phyloP scores from a whole-genome alignment of 2,888 invertebrate genomes.

The Drosophila niveifrons region DNA sequence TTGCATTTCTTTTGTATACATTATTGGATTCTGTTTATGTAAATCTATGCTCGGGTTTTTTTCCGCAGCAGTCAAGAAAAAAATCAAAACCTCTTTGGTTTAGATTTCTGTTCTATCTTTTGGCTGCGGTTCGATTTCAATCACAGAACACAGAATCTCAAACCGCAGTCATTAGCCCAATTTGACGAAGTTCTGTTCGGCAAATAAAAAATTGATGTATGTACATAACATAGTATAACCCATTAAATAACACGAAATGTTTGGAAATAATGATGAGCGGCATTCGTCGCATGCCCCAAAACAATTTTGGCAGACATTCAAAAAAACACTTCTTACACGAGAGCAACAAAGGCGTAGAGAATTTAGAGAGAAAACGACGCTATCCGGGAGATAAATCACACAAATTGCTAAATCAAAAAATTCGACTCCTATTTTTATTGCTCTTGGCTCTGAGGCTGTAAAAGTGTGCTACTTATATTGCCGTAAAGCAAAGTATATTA shows the following conservation, averaged over 20 bases:
- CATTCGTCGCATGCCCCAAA: constrained; percentile 38
- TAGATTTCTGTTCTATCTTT: constrained; percentile 28
- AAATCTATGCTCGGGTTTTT: constrained; percentile 36
- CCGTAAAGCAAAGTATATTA: constrained; percentile 2
- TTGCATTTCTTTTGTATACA: constrained; percentile 53
- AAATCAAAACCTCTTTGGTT: constrained; percentile 15
- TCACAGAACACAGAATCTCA: constrained; percentile 28
- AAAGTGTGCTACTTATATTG: constrained; percentile 11
- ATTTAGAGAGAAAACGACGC: constrained; percentile 6
- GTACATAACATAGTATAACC: constrained; percentile 26
- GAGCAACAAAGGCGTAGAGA: constrained; percentile 29
- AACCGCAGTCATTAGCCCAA: constrained; percentile 75
- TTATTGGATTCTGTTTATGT: constrained; percentile 48
- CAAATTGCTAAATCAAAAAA: constrained; percentile 3
- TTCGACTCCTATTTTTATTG: constrained; percentile 18
- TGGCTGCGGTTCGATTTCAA: constrained; percentile 24
- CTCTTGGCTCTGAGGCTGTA: not conserved
- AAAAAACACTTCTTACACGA: constrained; percentile 37
- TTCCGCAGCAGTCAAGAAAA: constrained; percentile 29
- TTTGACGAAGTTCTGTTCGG: constrained; percentile 47
- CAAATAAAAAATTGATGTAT: constrained; percentile 37
- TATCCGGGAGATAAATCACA: constrained; percentile 30
- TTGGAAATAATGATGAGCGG: constrained; percentile 42
- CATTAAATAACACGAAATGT: constrained; percentile 53
- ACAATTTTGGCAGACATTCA: constrained; percentile 54